phyloP scores from a whole-genome alignment of 2,797 vertebrate species.

The Xerus rutilus region DNA sequence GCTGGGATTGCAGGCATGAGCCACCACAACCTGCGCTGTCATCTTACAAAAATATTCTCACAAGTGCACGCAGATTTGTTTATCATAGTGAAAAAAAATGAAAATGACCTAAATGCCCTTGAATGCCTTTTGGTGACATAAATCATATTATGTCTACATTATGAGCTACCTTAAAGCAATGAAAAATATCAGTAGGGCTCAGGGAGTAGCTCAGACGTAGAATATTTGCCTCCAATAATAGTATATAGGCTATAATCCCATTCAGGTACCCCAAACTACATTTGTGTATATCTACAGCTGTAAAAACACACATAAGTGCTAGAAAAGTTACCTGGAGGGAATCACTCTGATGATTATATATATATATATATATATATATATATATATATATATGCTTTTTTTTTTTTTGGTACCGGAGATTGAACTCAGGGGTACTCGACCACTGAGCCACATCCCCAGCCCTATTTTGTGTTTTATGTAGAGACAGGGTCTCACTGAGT shows the following conservation, averaged over 20 bases:
- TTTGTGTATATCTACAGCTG: background rate
- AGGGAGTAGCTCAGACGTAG: background rate
- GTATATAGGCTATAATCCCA: background rate
- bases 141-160: background rate
- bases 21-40: background rate
- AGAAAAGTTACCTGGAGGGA: conserved; percentile 12
- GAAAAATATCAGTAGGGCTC: background rate
- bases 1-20: too few species aligned
- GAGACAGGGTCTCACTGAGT: too few species aligned
- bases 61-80: background rate
- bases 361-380: too few species aligned
- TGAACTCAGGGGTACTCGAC: too few species aligned
- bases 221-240: background rate
- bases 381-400: too few species aligned
- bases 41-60: conserved; percentile 16
- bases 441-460: too few species aligned
- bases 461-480: too few species aligned
- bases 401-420: too few species aligned
- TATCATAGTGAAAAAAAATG: background rate
- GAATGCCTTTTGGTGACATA: conserved; percentile 35
- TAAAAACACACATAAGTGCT: background rate
- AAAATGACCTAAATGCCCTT: background rate
- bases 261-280: background rate
- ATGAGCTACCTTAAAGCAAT: background rate
- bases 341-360: too few species aligned